A percentile compares a stretch with the other conserved stretches of the same genome.
Evolutionary conservation across 1,140 invertebrate species (phyloP).

Genomic region (Diorhabda carinulata): DNA sequence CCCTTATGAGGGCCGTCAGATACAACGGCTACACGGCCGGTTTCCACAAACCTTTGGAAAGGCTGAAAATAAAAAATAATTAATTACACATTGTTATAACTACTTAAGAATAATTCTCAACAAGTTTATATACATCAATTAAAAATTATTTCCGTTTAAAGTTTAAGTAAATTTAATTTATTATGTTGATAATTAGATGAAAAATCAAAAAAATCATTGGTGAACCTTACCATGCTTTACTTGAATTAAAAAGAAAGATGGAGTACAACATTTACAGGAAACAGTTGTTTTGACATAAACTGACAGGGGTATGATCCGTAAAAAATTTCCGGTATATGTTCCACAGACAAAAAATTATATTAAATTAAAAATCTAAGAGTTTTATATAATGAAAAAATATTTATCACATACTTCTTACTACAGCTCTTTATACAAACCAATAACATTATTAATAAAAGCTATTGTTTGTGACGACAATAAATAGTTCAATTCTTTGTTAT

Average conservation of each 20-base stretch:
- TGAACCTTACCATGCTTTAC: slow-evolving; percentile 21
- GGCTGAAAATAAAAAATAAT: slow-evolving; percentile 58
- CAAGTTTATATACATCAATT: not conserved
- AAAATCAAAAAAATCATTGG: slow-evolving; percentile 1
- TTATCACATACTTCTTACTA: too few species aligned
- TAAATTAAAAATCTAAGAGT: too few species aligned
- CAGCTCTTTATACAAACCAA: too few species aligned
- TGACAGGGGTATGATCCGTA: too few species aligned
- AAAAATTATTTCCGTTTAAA: not conserved
- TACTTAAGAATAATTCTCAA: not conserved
- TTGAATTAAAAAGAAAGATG: slow-evolving; percentile 15
- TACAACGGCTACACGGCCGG: slow-evolving; percentile 93
- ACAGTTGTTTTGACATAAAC: not conserved
- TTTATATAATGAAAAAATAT: too few species aligned
- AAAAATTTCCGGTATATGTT: too few species aligned
- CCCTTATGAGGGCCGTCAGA: slow-evolving; percentile 84
- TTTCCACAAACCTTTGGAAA: slow-evolving; percentile 91
- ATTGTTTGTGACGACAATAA: too few species aligned
- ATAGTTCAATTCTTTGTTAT: too few species aligned
- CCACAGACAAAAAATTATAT: too few species aligned
- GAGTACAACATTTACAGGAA: not conserved
- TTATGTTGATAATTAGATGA: not conserved
- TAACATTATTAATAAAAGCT: too few species aligned
- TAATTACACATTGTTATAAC: not conserved
- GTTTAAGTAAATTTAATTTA: not conserved